phyloP scores from a whole-genome alignment of 1,140 invertebrate species.

The Drosophila micromelanica region DNA sequence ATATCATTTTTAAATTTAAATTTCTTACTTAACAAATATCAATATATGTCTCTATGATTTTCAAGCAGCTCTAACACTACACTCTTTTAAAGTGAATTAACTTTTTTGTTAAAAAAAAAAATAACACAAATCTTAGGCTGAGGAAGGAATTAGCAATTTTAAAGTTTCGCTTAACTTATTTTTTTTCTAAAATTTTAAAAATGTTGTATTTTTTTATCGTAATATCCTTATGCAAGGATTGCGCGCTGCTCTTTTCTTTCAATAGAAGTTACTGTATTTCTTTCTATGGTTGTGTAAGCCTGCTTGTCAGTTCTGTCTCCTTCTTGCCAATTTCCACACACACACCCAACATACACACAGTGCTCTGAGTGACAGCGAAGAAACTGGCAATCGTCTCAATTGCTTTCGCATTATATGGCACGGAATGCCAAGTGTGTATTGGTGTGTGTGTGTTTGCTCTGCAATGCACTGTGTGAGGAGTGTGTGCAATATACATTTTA shows the following conservation, averaged over 20 bases:
- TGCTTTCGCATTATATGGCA: conserved; percentile 41
- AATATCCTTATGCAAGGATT: not conserved
- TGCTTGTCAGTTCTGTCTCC: not conserved
- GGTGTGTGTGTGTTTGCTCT: conserved; percentile 7
- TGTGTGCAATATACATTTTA: conserved; percentile 50
- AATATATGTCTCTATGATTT: not conserved
- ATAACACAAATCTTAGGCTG: too few relatives aligned
- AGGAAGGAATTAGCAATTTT: too few relatives aligned
- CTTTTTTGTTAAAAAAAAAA: too few relatives aligned
- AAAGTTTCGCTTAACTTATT: not conserved
- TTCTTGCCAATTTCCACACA: conserved; percentile 11
- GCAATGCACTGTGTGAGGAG: conserved; percentile 4
- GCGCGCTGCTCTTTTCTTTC: not conserved
- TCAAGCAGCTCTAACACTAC: not conserved
- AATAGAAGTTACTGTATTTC: not conserved
- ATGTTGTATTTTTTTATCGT: not conserved
- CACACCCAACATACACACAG: not conserved
- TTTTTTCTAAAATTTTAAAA: not conserved
- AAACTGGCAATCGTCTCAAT: conserved; percentile 50
- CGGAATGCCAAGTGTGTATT: conserved; percentile 23
- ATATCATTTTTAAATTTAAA: too few relatives aligned
- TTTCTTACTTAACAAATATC: not conserved
- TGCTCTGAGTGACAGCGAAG: conserved; percentile 18
- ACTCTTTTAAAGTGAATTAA: too few relatives aligned
- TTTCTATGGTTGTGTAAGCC: not conserved